Evolutionary conservation across 1,140 invertebrate species (phyloP).

Genomic region (Sipha flava): DNA sequence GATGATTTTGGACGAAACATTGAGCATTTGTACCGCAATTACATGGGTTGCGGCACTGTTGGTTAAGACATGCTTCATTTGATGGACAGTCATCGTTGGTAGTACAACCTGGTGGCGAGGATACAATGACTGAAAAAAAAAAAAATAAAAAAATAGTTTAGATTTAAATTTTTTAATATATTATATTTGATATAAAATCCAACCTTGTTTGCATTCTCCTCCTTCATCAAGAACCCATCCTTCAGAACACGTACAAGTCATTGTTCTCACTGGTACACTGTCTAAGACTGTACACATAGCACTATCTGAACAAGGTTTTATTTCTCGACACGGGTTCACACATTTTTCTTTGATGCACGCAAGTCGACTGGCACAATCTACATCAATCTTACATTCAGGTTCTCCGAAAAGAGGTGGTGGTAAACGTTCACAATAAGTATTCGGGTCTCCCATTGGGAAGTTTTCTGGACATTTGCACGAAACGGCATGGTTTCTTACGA

Average conservation of each 20-base stretch:
- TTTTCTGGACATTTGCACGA: conserved; percentile 66
- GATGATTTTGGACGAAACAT: conserved; percentile 72
- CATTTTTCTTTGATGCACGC: conserved; percentile 73
- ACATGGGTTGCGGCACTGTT: conserved; percentile 76
- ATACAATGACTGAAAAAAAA: conserved; percentile 49
- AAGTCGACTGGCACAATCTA: conserved; percentile 66
- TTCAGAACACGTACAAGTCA: conserved; percentile 75
- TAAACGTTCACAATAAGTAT: conserved; percentile 60
- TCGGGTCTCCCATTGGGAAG: conserved; percentile 65
- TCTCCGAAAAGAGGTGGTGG: conserved; percentile 45
- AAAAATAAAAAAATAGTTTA: neutral
- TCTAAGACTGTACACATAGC: conserved; percentile 69
- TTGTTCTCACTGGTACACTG: conserved; percentile 69
- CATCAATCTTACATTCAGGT: conserved; percentile 66
- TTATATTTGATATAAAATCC: conserved; percentile 19
- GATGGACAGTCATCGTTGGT: conserved; percentile 67
- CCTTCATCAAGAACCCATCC: conserved; percentile 68
- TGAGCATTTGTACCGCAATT: conserved; percentile 76
- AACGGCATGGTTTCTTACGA: conserved; percentile 63
- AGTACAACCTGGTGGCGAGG: conserved; percentile 61
- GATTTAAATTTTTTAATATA: neutral
- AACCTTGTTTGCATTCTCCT: conserved; percentile 60
- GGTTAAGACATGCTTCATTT: conserved; percentile 71
- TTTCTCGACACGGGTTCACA: conserved; percentile 63
- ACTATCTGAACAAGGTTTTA: conserved; percentile 61